Conservation (phyloP, 2,113 vertebrate species). For the Dipodomys merriami region DNA sequence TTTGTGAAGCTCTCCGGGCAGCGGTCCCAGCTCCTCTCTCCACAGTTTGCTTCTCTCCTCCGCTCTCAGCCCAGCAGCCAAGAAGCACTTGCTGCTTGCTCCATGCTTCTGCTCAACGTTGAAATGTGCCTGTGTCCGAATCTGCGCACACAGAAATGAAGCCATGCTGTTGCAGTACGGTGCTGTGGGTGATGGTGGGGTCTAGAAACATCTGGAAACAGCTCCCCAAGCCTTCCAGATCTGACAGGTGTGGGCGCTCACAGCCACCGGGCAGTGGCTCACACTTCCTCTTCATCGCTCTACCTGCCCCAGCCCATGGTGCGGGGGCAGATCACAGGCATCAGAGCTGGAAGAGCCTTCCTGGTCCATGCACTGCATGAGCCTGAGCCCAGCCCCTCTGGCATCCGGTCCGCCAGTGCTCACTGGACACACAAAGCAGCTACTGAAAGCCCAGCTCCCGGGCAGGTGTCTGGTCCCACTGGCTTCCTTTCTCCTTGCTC, state of each 20-base stretch:
- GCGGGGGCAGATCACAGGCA: no score
- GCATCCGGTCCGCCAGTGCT: not conserved
- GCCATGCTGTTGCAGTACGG: not conserved
- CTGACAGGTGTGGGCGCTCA: not conserved
- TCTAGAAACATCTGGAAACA: not conserved
- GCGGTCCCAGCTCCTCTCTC: not conserved
- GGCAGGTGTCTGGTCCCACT: rapidly evolving
- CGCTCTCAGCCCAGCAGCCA: rapidly evolving
- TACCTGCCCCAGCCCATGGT: not conserved
- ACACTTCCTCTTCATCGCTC: not conserved
- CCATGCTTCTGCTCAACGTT: not conserved
- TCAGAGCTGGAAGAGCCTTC: no score
- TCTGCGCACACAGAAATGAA: not conserved
- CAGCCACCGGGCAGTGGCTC: not conserved
- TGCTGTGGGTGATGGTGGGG: not conserved
- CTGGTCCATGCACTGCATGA: no score
- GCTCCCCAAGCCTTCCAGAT: not conserved
- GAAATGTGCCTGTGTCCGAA: not conserved
- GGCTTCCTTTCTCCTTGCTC: rapidly evolving
- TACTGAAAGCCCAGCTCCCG: not conserved
- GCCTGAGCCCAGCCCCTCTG: not conserved
- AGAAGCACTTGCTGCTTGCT: not conserved
- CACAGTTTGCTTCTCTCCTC: not conserved
- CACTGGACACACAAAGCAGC: not conserved
- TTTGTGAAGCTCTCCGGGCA: not conserved